phyloP scores from a whole-genome alignment of 2,113 vertebrate genomes.

The Dasyurus viverrinus region DNA sequence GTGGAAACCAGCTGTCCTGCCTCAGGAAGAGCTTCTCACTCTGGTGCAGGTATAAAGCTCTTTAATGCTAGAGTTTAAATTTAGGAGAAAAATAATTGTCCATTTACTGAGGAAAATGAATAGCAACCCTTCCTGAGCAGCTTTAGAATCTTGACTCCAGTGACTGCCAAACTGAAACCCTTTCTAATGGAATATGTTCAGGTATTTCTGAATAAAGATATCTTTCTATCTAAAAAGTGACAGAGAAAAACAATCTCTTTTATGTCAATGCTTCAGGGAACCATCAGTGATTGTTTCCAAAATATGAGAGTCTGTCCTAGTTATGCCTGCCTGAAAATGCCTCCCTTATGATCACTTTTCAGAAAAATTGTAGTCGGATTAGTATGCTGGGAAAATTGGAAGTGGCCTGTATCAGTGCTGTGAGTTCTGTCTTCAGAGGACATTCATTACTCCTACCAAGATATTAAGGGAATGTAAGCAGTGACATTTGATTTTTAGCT shows the following conservation, averaged over 20 bases:
- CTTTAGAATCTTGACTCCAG: not conserved
- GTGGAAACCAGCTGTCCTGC: slow-evolving; percentile 41
- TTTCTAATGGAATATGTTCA: slow-evolving; percentile 27
- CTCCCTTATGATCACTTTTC: not conserved
- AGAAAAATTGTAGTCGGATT: slow-evolving; percentile 32
- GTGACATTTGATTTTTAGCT: slow-evolving; percentile 51
- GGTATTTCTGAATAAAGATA: slow-evolving; percentile 28
- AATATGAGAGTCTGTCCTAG: not conserved
- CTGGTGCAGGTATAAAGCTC: slow-evolving; percentile 33
- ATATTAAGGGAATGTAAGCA: slow-evolving; percentile 40
- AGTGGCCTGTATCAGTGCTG: not conserved
- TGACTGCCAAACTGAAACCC: not conserved
- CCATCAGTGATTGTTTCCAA: slow-evolving; percentile 47
- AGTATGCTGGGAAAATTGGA: slow-evolving; percentile 10
- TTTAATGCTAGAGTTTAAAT: slow-evolving; percentile 6
- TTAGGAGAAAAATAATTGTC: slow-evolving; percentile 31
- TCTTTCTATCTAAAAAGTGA: slow-evolving; percentile 6
- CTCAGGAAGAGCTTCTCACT: slow-evolving; percentile 51
- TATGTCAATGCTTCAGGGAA: not conserved
- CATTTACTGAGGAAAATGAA: slow-evolving; percentile 31
- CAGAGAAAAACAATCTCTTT: slow-evolving; percentile 4
- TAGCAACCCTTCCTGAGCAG: slow-evolving; percentile 7
- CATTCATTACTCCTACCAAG: slow-evolving; percentile 33
- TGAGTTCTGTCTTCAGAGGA: slow-evolving; percentile 26
- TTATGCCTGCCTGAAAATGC: slow-evolving; percentile 7